Base-by-base conservation (phyloP, 2,113 vertebrate species). In the Hippocampus guttulatus region DNA sequence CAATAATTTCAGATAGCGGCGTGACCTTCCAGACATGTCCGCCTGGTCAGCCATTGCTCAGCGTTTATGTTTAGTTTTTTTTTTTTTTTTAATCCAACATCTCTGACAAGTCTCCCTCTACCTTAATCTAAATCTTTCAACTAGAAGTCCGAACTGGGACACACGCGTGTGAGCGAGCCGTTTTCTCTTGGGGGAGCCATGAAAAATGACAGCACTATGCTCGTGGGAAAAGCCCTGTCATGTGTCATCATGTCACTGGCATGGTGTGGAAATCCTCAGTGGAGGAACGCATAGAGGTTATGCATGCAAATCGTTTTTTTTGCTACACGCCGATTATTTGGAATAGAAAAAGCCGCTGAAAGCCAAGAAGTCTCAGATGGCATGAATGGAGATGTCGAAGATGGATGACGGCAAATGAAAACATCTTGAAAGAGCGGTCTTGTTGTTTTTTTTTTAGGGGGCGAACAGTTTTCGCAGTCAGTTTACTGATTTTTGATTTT, bases 361-460 rank as follows among this genome's bases (percentile, higher is more conserved):
- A 33, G 30, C 30, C 30, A 33, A 33, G 30, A 33, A 33, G 30
- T 33, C 3, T 33, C 30, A 33, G 30, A 33, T 33, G 30, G 30
- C 30, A 5, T 5, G 30, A 33, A 33, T 33, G 30, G 30, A 33
- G 30, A 33, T 33, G 30, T 33, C 30, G 30, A 33, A 33, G 30
- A 33, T 3, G 30, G 0, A 33, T 33, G 30, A 33, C 30, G 30
- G 30, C 4, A 5, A 33, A 33, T 33, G 3, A 33, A 33, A 33
- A 33, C 30, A 33, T 33, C 4, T 33, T 33, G 0, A 33, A 33
- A 33, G 4, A 33, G 30, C 30, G 4, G 30, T 33, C 30, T 33
- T 33, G 3, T 14, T 47, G 4, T 70, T 82, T 73, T 82, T 77
- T 68, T 73, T 85, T 61, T 11, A 75, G 45, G 65, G 77, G 45